phyloP scores from a whole-genome alignment of 2,888 invertebrate species.

The Stenotaenia linearis region DNA sequence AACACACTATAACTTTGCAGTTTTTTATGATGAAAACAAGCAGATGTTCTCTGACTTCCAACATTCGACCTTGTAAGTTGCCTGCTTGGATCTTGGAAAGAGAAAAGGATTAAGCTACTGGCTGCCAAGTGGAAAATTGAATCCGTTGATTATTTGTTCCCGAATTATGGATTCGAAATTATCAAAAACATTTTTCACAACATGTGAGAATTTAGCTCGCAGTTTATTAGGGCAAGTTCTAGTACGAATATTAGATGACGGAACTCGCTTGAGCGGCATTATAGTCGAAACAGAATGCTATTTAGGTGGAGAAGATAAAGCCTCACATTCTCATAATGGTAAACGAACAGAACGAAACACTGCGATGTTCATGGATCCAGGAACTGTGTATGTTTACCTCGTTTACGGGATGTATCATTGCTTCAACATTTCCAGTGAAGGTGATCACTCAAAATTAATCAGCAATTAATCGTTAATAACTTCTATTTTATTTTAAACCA shows the following conservation, averaged over 20 bases:
- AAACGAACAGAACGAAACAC: conserved; percentile 58
- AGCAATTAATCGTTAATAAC: too few relatives aligned
- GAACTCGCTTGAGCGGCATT: conserved; percentile 53
- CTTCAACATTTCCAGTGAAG: conserved; percentile 64
- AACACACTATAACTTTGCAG: too few relatives aligned
- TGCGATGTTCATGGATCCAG: conserved; percentile 66
- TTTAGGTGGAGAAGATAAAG: conserved; percentile 60
- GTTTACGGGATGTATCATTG: conserved; percentile 71
- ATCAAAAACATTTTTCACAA: conserved; percentile 15
- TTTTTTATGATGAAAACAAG: too few relatives aligned
- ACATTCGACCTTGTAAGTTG: too few relatives aligned
- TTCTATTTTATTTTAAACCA: too few relatives aligned
- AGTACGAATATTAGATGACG: conserved; percentile 53
- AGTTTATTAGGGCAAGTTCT: conserved; percentile 59
- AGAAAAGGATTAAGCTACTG: too few relatives aligned
- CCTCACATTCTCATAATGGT: conserved; percentile 58
- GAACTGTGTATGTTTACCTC: conserved; percentile 64
- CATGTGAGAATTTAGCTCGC: conserved; percentile 52
- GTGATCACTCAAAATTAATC: conserved; percentile 44
- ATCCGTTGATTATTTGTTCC: too few relatives aligned
- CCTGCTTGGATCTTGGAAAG: too few relatives aligned
- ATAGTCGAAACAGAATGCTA: conserved; percentile 72
- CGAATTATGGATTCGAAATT: neutral
- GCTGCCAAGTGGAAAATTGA: too few relatives aligned
- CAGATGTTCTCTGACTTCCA: too few relatives aligned